Conservation (phyloP, 2,113 vertebrate genomes). For the Zingel zingel region DNA sequence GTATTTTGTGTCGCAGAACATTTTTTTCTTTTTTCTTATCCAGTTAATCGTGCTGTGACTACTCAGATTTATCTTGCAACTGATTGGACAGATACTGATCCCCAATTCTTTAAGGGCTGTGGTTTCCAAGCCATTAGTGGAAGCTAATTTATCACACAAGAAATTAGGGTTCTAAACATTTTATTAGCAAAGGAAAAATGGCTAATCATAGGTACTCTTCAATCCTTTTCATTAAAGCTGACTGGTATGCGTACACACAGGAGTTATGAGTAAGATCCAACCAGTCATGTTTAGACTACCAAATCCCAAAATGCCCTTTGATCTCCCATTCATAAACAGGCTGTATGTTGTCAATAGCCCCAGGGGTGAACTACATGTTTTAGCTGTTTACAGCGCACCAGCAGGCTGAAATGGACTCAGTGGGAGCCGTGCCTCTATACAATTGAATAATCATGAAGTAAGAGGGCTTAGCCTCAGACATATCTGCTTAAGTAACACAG, state of each 20-base stretch:
- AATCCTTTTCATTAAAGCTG: not conserved
- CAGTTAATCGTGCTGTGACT: not conserved
- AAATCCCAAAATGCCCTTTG: constrained; percentile 31
- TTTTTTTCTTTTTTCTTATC: not conserved
- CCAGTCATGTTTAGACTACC: not conserved
- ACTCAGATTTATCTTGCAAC: too few species aligned
- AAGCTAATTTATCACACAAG: not conserved
- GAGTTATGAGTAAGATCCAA: not conserved
- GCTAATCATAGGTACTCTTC: not conserved
- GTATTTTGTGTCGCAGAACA: not conserved
- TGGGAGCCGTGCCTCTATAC: constrained; percentile 44
- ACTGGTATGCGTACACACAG: not conserved
- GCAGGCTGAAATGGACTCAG: constrained; percentile 53
- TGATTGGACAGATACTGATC: not conserved
- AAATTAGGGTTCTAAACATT: not conserved
- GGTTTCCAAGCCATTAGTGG: not conserved
- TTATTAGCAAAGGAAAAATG: constrained; percentile 3
- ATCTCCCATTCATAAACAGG: constrained; percentile 58
- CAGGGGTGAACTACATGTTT: constrained; percentile 47
- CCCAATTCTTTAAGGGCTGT: not conserved
- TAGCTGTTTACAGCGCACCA: constrained; percentile 54
- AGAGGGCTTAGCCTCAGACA: constrained; percentile 55
- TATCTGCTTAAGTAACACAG: constrained; percentile 61
- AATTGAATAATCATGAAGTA: constrained; percentile 72
- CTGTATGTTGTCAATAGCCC: constrained; percentile 51